These are phyloP conservation scores for Cossypha niveicapilla DNA, from an alignment of 2,797 vertebrate species.

Conservation along the genomic window DNA sequence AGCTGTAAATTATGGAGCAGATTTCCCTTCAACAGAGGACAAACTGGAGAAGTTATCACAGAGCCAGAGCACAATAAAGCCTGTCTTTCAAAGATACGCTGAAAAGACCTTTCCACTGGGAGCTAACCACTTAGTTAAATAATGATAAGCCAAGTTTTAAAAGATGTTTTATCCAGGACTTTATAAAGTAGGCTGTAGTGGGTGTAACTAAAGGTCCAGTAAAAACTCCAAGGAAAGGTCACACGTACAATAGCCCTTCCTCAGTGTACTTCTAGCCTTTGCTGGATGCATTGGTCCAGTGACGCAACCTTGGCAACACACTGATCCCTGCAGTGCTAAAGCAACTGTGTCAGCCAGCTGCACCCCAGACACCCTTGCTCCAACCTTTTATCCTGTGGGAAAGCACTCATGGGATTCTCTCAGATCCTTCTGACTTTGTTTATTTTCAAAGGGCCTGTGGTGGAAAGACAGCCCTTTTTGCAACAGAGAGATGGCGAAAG, in stretches of 20 bases:
- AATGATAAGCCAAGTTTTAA: background rate
- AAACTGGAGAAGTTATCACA: conserved; percentile 22
- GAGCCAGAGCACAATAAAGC: background rate
- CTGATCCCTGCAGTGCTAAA: background rate
- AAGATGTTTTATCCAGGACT: background rate
- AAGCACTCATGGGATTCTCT: background rate
- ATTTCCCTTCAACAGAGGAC: conserved; percentile 1
- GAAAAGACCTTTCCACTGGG: background rate
- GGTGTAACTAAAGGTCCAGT: background rate
- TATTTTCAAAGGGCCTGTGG: background rate
- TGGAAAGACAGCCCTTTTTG: background rate
- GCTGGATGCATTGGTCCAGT: background rate
- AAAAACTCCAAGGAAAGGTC: background rate
- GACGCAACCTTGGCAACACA: fast-evolving
- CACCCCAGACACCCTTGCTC: background rate
- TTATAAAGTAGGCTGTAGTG: background rate
- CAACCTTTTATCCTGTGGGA: conserved; percentile 11
- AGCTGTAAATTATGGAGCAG: conserved; percentile 7
- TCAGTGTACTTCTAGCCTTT: background rate
- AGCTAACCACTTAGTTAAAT: conserved; percentile 3
- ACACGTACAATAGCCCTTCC: background rate
- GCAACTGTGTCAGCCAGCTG: background rate
- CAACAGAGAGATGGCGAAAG: background rate
- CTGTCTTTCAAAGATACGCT: conserved; percentile 14
- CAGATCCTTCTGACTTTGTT: background rate